These are phyloP conservation scores for Tenthredo notha DNA, from an alignment of 2,888 invertebrate species.

Conservation along the genomic window DNA sequence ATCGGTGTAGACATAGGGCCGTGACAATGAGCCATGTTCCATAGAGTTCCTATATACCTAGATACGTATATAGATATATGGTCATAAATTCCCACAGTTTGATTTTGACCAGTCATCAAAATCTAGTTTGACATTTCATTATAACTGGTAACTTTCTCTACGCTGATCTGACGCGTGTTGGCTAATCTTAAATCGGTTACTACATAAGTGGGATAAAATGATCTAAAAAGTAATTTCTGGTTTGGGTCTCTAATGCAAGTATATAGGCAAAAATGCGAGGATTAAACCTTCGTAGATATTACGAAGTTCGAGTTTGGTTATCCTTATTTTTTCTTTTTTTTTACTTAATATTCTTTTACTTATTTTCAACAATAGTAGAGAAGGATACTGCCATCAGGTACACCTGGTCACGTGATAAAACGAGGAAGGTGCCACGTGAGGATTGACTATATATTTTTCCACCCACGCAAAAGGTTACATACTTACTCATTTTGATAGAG, in stretches of 20 bases:
- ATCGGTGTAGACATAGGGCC: neutral
- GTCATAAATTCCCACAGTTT: neutral
- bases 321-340: neutral
- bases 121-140: neutral
- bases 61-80: neutral
- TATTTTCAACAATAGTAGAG: neutral
- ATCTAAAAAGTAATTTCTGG: no score
- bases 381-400: constrained; percentile 4
- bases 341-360: neutral
- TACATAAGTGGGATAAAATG: neutral
- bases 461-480: constrained; percentile 3
- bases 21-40: constrained; percentile 8
- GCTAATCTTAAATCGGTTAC: neutral
- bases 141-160: neutral
- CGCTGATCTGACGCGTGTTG: neutral
- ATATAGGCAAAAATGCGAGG: neutral
- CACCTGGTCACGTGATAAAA: constrained; percentile 17
- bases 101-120: neutral
- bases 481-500: neutral
- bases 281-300: neutral
- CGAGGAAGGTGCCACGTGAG: constrained; percentile 8
- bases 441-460: neutral
- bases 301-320: neutral
- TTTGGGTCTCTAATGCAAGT: no score
- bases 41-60: no score